Conservation (phyloP, 2,797 vertebrate genomes). For the Erethizon dorsatum region DNA sequence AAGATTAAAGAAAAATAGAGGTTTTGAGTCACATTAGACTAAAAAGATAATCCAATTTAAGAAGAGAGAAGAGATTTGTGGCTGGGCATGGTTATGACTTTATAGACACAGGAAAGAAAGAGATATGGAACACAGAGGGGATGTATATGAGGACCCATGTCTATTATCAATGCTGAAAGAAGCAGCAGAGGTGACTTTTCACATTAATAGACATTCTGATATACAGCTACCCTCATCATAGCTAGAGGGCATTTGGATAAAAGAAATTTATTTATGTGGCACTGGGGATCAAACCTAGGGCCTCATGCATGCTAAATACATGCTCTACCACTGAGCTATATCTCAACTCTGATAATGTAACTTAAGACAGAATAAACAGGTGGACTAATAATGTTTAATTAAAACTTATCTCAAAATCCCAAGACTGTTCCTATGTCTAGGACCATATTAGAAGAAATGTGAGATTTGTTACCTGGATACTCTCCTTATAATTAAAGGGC, state of each 20-base stretch:
- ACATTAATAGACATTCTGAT: not conserved
- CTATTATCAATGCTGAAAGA: not conserved
- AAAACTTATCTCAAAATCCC: not conserved
- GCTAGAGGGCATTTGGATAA: not conserved
- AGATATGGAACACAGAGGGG: no score
- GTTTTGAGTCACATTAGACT: not conserved
- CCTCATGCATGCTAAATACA: not conserved
- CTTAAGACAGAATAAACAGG: constrained; percentile 6
- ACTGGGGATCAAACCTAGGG: not conserved
- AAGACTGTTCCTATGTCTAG: not conserved
- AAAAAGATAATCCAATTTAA: not conserved
- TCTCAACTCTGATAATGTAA: not conserved
- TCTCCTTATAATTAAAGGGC: not conserved
- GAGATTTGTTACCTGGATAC: constrained; percentile 13
- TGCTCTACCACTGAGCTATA: not conserved
- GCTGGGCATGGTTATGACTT: not conserved
- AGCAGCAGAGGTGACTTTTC: not conserved
- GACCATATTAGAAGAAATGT: not conserved
- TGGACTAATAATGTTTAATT: not conserved
- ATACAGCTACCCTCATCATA: not conserved
- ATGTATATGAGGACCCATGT: not conserved
- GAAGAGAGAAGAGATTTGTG: not conserved
- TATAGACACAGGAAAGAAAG: not conserved
- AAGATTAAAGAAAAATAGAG: not conserved
- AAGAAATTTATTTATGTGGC: not conserved